Evolutionary conservation across 2,113 vertebrate species (phyloP).

Genomic region (Fregata magnificens): DNA sequence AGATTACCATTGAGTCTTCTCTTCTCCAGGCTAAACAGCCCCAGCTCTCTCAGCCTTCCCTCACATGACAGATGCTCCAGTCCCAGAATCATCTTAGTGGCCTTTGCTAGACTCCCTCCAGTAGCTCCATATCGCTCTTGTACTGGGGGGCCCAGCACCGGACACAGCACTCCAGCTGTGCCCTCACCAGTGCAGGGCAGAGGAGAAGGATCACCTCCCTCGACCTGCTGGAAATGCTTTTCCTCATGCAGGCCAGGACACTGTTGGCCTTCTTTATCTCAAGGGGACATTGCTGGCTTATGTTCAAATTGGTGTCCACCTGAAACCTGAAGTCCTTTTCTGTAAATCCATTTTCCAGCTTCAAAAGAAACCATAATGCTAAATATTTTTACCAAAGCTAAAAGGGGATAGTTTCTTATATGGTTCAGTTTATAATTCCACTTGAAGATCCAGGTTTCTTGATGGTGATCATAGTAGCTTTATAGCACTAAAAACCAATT

Average conservation of each 20-base stretch:
- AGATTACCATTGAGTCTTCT: fast-evolving
- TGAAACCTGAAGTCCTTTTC: not conserved
- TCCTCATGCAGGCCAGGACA: not conserved
- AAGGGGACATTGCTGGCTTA: not conserved
- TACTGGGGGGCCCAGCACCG: not conserved
- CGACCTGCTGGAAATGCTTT: fast-evolving
- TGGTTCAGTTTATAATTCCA: not conserved
- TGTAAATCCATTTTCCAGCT: not conserved
- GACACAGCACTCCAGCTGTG: not conserved
- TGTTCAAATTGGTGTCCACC: not conserved
- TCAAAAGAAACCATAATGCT: not conserved
- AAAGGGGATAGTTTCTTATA: not conserved
- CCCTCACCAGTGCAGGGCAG: not conserved
- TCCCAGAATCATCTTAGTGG: not conserved
- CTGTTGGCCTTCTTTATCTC: not conserved
- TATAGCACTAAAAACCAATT: not conserved
- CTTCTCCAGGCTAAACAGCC: not conserved
- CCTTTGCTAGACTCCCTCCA: not conserved
- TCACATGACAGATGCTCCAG: not conserved
- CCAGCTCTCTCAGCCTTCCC: not conserved
- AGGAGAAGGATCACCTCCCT: not conserved
- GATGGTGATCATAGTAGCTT: not conserved
- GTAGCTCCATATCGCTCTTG: not conserved
- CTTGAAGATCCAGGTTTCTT: not conserved
- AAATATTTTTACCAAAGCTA: not conserved